Conservation (phyloP, 1,140 invertebrate genomes). For the Drosophila truncata region DNA sequence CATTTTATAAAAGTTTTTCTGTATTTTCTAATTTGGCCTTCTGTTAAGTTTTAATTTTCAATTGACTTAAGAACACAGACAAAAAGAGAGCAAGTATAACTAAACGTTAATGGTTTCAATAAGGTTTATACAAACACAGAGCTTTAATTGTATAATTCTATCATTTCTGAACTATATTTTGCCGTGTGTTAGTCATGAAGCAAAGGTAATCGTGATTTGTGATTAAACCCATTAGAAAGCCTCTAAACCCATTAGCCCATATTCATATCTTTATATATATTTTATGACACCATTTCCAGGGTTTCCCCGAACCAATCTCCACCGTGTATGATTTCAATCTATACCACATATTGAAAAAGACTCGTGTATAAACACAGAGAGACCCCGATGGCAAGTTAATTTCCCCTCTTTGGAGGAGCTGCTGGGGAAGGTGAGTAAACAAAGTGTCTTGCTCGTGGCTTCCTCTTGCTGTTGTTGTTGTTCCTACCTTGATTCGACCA, state of each 20-base stretch:
- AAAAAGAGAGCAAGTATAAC: background rate
- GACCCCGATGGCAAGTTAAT: slow-evolving; percentile 60
- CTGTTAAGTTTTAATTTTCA: slow-evolving; percentile 3
- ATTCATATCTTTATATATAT: slow-evolving; percentile 3
- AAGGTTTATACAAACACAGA: background rate
- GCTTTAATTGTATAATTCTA: background rate
- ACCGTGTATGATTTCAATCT: slow-evolving; percentile 16
- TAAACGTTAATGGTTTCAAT: background rate
- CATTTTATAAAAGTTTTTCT: background rate
- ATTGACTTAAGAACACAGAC: background rate
- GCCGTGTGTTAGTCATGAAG: background rate
- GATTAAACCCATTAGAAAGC: background rate
- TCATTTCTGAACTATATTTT: background rate
- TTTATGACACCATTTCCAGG: slow-evolving; percentile 10
- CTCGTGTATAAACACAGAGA: slow-evolving; percentile 21
- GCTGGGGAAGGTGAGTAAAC: slow-evolving; percentile 50
- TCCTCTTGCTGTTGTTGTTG: slow-evolving; percentile 6
- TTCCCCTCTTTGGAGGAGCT: slow-evolving; percentile 12
- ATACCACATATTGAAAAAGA: slow-evolving; percentile 51
- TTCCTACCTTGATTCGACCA: slow-evolving; percentile 90
- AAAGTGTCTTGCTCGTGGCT: slow-evolving; percentile 44
- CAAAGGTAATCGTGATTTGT: background rate
- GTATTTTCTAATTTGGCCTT: background rate
- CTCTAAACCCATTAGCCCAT: background rate
- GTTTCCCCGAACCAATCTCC: slow-evolving; percentile 5